Conservation (phyloP, 2,797 vertebrate species). For the Xerus rutilus region DNA sequence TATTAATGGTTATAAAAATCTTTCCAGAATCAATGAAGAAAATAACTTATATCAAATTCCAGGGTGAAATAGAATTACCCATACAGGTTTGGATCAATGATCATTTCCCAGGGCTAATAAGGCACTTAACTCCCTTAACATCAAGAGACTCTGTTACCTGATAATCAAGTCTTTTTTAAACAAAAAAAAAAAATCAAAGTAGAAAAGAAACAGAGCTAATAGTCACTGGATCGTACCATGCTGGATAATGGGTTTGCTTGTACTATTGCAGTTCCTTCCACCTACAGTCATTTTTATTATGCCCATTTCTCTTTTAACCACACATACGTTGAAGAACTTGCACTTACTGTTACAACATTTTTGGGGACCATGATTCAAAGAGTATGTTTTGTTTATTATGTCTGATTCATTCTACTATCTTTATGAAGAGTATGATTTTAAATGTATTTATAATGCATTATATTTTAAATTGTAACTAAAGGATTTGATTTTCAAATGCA, state of each 20-base stretch:
- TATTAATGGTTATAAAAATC: background rate
- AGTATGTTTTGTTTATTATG: background rate
- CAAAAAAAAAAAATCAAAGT: no score
- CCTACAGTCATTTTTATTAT: background rate
- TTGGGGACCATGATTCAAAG: background rate
- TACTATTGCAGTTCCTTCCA: background rate
- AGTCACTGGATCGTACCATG: no score
- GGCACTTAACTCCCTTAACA: background rate
- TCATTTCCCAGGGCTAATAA: background rate
- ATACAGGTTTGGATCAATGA: background rate
- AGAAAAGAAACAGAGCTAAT: background rate
- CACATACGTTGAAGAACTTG: background rate
- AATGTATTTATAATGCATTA: background rate
- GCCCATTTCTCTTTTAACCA: background rate
- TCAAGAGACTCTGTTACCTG: background rate
- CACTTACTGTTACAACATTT: background rate
- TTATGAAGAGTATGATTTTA: background rate
- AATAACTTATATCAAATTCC: background rate
- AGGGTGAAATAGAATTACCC: background rate
- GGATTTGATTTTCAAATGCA: background rate
- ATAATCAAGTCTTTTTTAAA: background rate
- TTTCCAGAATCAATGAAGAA: background rate
- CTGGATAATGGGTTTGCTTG: background rate
- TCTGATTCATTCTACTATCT: no score
- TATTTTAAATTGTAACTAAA: background rate